These are phyloP conservation scores for Onthophagus taurus DNA, from an alignment of 1,140 invertebrate genomes.

Conservation along the genomic window DNA sequence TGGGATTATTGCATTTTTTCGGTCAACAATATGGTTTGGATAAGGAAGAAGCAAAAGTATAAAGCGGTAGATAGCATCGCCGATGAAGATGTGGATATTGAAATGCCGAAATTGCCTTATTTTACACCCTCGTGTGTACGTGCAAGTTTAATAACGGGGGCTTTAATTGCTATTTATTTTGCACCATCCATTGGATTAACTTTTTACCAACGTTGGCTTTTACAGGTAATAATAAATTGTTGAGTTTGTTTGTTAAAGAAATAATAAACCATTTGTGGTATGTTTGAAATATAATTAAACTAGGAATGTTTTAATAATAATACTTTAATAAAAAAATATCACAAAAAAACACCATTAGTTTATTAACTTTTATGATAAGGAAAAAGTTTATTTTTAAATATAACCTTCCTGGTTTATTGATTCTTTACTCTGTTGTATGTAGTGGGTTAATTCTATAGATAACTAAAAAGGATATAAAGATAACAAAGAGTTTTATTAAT, in stretches of 20 bases:
- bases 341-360: too few relatives aligned
- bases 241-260: background rate
- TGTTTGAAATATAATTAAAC: too few relatives aligned
- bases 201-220: constrained; percentile 91
- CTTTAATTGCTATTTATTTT: constrained; percentile 74
- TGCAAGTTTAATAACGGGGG: constrained; percentile 35
- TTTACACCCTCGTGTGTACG: constrained; percentile 30
- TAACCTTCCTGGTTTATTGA: too few relatives aligned
- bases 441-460: too few relatives aligned
- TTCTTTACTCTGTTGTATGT: too few relatives aligned
- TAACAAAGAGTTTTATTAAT: too few relatives aligned
- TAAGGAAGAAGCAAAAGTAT: constrained; percentile 26
- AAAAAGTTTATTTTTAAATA: too few relatives aligned
- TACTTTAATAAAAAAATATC: too few relatives aligned
- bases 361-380: too few relatives aligned
- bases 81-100: constrained; percentile 25
- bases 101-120: constrained; percentile 26
- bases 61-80: constrained; percentile 20
- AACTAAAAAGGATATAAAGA: too few relatives aligned
- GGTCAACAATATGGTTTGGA: constrained; percentile 28
- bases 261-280: background rate
- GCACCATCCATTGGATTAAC: constrained; percentile 87
- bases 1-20: background rate
- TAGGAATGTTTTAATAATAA: too few relatives aligned
- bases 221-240: constrained; percentile 54